A percentile compares a stretch with the other conserved stretches of the same genome.
phyloP scores from a whole-genome alignment of 2,113 vertebrate genomes.

The cattle (Bos taurus) region ARS-UCD2.0 NC_037334.1:84588501-84589000 shows the following conservation, averaged over 20 bases:
- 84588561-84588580: neutral
- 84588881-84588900: neutral
- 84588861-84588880: neutral
- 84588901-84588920: neutral
- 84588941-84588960: neutral
- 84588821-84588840: constrained; percentile 36
- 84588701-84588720: constrained; percentile 44
- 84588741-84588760: constrained; percentile 1
- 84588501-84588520: neutral
- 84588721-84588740: neutral
- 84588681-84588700: neutral
- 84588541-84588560: neutral
- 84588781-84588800: constrained; percentile 1
- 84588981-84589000: neutral
- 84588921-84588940: neutral
- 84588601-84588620: neutral
- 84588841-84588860: neutral
- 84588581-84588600: neutral
- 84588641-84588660: neutral
- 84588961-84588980: neutral
- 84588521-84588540: neutral
- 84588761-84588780: constrained; percentile 22
- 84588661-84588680: neutral
- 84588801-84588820: neutral
- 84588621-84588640: constrained; percentile 31